Evolutionary conservation across 2,113 vertebrate genomes (phyloP), one percentile per base, ranked within the genome.

Genomic region (Falcunculus frontatus): DNA sequence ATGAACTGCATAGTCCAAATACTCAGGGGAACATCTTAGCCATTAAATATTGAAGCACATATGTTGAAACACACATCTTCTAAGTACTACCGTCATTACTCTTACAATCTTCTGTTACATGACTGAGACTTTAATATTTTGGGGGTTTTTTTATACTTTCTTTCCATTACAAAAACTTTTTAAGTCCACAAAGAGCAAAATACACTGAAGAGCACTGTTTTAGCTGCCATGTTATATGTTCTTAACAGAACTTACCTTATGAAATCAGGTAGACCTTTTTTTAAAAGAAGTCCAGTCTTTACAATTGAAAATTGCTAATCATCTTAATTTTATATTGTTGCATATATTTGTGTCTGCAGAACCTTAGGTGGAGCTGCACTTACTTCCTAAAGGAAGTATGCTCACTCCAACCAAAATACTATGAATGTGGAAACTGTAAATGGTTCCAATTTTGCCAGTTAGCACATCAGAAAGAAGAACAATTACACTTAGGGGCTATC

Each of bases 381-480:
- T 62, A 57, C 3, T 84, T 95, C 89, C 87, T 78, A 65, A 81
- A 89, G 80, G 46, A 94, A 91, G 49, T 11, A 26, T 16, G 18
- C 21, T 82, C 47, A 52, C 27, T 94, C 95, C 89, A 96, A 91
- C 33, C 39, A 89, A 96, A 96, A 95, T 52, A 91, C 35, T 15
- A 25, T 0, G 3, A 87, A 60, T 16, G 49, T 86, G 79, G 49
- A 88, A 91, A 89, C 23, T 35, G 22, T 35, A 80, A 89, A 77
- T 27, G 35, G 64, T 63, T 94, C 64, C 52, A 67, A 26, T 60
- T 93, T 75, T 67, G 35, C 30, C 65, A 75, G 29, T 47, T 32
- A 80, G 64, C 68, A 84, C 49, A 85, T 33, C 56, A 74, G 62
- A 81, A 35, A 55, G 52, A 90, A 77, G 33, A 90, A 89, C 32